Conservation (phyloP, 2,113 vertebrate genomes). For the Thalassoma bifasciatum region DNA sequence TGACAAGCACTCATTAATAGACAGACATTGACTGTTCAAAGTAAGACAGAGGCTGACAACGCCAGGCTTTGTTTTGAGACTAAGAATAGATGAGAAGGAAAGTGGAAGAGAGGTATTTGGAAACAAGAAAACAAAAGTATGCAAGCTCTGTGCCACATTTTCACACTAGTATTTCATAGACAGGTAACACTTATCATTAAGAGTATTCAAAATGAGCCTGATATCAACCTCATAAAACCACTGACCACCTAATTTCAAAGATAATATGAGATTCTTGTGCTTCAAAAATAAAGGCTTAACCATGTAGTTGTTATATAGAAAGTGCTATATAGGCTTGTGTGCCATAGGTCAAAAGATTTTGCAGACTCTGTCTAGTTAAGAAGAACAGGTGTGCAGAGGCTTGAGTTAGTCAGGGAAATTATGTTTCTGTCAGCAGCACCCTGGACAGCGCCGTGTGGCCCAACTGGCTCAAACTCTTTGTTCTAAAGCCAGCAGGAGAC, state of each 20-base stretch:
- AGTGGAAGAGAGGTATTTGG: slow-evolving; percentile 38
- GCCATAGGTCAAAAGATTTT: slow-evolving; percentile 37
- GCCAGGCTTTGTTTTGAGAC: slow-evolving; percentile 55
- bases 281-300: no score
- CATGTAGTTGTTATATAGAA: no score
- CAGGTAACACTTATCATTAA: neutral
- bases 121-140: slow-evolving; percentile 18
- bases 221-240: neutral
- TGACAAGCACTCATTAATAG: slow-evolving; percentile 89
- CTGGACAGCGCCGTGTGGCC: slow-evolving; percentile 78
- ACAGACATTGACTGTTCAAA: slow-evolving; percentile 60
- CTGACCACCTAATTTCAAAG: neutral
- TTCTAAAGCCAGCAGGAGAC: slow-evolving; percentile 67
- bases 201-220: neutral
- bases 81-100: slow-evolving; percentile 57
- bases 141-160: neutral
- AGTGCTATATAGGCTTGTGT: slow-evolving; percentile 1
- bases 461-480: slow-evolving; percentile 74
- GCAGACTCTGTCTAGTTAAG: slow-evolving; percentile 52
- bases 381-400: slow-evolving; percentile 54
- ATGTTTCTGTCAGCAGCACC: slow-evolving; percentile 79
- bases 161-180: slow-evolving; percentile 13
- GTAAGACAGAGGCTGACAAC: slow-evolving; percentile 46
- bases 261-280: neutral
- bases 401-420: slow-evolving; percentile 54